Percentiles rank a stretch among this genome's conserved stretches.
Evolutionary conservation across 2,797 vertebrate species (phyloP).

Genomic region (Pagetopsis macropterus): DNA sequence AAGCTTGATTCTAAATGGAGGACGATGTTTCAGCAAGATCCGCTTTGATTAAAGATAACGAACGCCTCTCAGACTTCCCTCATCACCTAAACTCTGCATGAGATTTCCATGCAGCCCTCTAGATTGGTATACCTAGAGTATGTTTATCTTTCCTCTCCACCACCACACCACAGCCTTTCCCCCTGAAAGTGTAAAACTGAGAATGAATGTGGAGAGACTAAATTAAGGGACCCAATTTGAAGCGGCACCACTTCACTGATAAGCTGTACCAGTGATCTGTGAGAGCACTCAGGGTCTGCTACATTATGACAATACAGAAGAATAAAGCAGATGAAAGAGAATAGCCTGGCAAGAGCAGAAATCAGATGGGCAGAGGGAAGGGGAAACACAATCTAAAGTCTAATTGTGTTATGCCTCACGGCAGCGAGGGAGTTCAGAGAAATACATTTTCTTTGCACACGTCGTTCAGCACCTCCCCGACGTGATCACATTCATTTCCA

Average conservation of each 20-base stretch:
- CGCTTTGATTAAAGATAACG: conserved; percentile 9
- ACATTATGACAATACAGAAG: conserved; percentile 81
- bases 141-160: conserved; percentile 64
- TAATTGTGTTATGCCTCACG: conserved; percentile 76
- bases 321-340: conserved; percentile 78
- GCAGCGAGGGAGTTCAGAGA: conserved; percentile 61
- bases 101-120: conserved; percentile 37
- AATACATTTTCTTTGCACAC: conserved; percentile 64
- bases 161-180: conserved; percentile 42
- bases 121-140: conserved; percentile 48
- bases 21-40: background rate
- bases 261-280: conserved; percentile 77
- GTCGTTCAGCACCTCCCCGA: conserved; percentile 52
- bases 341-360: conserved; percentile 69
- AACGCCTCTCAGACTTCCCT: conserved; percentile 29
- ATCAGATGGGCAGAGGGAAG: conserved; percentile 77
- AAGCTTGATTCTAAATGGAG: background rate
- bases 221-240: conserved; percentile 81
- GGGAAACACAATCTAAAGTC: conserved; percentile 73
- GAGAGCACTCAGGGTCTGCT: conserved; percentile 80
- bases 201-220: conserved; percentile 75
- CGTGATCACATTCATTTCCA: conserved; percentile 71
- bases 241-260: conserved; percentile 78
- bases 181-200: conserved; percentile 65
- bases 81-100: conserved; percentile 16